Conservation (phyloP, 2,888 invertebrate genomes). For the Neuroscelio doddi region DNA sequence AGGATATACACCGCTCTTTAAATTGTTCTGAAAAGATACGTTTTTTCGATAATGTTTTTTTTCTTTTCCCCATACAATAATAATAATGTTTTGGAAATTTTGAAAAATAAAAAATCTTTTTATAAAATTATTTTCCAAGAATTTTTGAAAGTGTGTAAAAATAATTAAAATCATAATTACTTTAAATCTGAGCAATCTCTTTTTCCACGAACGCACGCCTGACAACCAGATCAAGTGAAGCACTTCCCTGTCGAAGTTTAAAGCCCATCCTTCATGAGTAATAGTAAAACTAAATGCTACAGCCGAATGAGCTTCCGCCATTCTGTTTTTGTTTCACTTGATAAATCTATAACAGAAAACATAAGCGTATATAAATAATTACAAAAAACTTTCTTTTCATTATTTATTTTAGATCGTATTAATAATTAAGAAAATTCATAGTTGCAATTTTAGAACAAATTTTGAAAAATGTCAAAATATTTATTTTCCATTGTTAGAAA, state of each 20-base stretch:
- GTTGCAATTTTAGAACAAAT: too few relatives aligned
- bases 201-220: slow-evolving; percentile 96
- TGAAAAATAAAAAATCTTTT: too few relatives aligned
- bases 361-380: too few relatives aligned
- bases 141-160: not conserved
- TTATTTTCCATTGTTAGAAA: too few relatives aligned
- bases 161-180: slow-evolving; percentile 75
- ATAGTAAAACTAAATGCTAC: slow-evolving; percentile 98
- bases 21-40: slow-evolving; percentile 92
- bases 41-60: too few relatives aligned
- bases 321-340: slow-evolving; percentile 64
- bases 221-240: slow-evolving; percentile 96
- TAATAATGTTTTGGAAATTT: too few relatives aligned
- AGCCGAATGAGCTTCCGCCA: slow-evolving; percentile 99
- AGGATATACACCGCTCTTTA: slow-evolving; percentile 96
- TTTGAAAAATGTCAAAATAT: too few relatives aligned
- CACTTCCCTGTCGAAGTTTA: slow-evolving; percentile 97
- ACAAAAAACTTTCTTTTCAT: not conserved
- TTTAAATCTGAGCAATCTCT: slow-evolving; percentile 90
- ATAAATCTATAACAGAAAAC: slow-evolving; percentile 13
- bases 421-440: too few relatives aligned
- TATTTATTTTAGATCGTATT: too few relatives aligned
- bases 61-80: too few relatives aligned
- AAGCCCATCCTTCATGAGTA: slow-evolving; percentile 98
- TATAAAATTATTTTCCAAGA: too few relatives aligned